A percentile compares a stretch with the other conserved stretches of the same genome.
These are phyloP conservation scores for Seriola quinqueradiata DNA, from an alignment of 2,113 vertebrate genomes.

Conservation along the genomic window DNA sequence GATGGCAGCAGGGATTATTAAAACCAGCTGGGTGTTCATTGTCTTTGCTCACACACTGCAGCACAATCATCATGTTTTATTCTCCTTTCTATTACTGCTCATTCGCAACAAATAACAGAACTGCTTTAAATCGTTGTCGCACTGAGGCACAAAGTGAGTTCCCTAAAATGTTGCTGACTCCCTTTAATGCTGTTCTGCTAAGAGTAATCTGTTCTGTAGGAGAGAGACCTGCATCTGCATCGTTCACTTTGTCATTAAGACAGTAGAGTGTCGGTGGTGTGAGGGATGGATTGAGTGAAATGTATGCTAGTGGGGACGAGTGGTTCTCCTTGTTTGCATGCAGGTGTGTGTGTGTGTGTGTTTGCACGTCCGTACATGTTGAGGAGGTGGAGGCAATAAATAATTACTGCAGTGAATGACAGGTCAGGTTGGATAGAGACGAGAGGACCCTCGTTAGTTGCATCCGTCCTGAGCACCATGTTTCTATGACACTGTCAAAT, in stretches of 20 bases:
- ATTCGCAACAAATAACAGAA: not conserved
- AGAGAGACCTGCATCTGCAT: not conserved
- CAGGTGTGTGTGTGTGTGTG: conserved; percentile 45
- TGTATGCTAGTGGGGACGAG: not conserved
- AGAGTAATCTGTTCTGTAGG: conserved; percentile 13
- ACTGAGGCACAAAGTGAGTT: not conserved
- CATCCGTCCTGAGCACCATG: conserved; percentile 65
- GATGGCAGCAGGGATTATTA: not conserved
- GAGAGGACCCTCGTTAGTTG: conserved; percentile 75
- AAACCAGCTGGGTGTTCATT: not conserved
- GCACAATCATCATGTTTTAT: not conserved
- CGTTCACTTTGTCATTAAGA: conserved; percentile 3
- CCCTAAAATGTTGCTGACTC: not conserved
- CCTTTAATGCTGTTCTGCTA: not conserved
- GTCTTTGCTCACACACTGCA: conserved; percentile 3
- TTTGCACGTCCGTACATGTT: not conserved
- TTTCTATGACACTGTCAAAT: conserved; percentile 82
- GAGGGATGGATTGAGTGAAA: conserved; percentile 43
- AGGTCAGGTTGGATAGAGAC: conserved; percentile 59
- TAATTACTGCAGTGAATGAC: conserved; percentile 80
- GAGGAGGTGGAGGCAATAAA: conserved; percentile 59
- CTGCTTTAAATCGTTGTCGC: not conserved
- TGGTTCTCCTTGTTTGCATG: conserved; percentile 11
- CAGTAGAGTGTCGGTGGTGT: conserved; percentile 18
- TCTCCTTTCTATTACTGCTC: not conserved